phyloP scores from a whole-genome alignment of 2,797 vertebrate species.

The Pseudomugil tenellus region DNA sequence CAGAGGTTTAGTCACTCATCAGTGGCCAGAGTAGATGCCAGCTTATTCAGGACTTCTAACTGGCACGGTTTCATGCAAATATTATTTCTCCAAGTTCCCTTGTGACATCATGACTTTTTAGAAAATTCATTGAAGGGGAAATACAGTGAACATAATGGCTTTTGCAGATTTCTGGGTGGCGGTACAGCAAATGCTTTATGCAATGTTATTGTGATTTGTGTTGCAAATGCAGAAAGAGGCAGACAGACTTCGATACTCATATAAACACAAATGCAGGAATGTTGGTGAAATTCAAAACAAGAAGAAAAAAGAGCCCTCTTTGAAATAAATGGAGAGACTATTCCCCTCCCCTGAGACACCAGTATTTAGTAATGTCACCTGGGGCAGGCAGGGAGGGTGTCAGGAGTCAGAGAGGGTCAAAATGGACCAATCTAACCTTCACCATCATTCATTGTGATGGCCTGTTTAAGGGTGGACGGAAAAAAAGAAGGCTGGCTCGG shows the following conservation, averaged over 20 bases:
- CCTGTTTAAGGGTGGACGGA: constrained; percentile 63
- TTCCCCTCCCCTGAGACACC: constrained; percentile 72
- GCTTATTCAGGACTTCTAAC: constrained; percentile 27
- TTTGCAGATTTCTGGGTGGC: constrained; percentile 21
- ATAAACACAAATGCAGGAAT: not conserved
- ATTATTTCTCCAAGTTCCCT: constrained; percentile 25
- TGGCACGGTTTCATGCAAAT: constrained; percentile 24
- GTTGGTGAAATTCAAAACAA: constrained; percentile 35
- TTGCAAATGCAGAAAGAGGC: constrained; percentile 4
- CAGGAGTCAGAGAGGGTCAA: constrained; percentile 61
- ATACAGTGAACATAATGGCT: constrained; percentile 13
- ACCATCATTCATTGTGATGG: constrained; percentile 83
- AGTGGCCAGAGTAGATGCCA: constrained; percentile 18
- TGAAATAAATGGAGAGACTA: constrained; percentile 72
- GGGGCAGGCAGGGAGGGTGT: constrained; percentile 58
- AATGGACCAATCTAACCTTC: constrained; percentile 81
- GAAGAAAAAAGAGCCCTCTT: constrained; percentile 48
- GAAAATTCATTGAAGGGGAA: constrained; percentile 11
- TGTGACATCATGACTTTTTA: constrained; percentile 20
- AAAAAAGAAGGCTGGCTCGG: constrained; percentile 43
- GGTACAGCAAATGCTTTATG: constrained; percentile 10
- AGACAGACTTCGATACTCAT: not conserved
- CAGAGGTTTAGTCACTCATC: constrained; percentile 26
- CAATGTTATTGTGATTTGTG: not conserved
- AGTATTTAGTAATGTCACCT: constrained; percentile 86